A percentile compares a stretch with the other conserved stretches of the same genome.
These are phyloP conservation scores for Limnephilus auricula DNA, from an alignment of 2,888 invertebrate genomes.

Conservation along the genomic window DNA sequence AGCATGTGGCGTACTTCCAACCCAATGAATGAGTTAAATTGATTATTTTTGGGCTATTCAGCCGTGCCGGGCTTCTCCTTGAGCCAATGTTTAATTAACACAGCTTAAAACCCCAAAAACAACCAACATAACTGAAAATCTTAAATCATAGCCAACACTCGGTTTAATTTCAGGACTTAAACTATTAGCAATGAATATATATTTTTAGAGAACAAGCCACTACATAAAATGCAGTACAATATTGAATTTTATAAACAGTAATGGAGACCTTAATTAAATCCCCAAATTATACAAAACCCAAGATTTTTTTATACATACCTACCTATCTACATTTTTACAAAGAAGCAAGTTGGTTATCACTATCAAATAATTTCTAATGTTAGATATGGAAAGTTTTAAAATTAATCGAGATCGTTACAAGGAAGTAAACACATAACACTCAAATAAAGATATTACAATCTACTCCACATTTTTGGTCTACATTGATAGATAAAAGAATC, in stretches of 20 bases:
- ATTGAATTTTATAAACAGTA: background rate
- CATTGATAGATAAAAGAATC: background rate
- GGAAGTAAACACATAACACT: constrained; percentile 13
- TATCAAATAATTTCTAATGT: constrained; percentile 7
- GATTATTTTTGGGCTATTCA: background rate
- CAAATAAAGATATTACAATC: constrained; percentile 5
- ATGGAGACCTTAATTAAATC: background rate
- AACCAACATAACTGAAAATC: background rate
- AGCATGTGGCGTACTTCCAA: background rate
- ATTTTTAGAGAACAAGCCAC: background rate
- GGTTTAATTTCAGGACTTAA: background rate
- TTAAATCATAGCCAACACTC: background rate
- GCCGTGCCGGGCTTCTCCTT: background rate
- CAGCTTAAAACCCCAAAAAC: background rate
- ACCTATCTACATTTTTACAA: constrained; percentile 2
- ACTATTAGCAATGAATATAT: background rate
- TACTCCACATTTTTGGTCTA: constrained; percentile 8
- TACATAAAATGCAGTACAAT: background rate
- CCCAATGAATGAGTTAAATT: background rate
- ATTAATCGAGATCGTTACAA: constrained; percentile 22
- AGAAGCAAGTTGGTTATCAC: constrained; percentile 12
- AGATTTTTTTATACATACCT: background rate
- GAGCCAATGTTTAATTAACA: background rate
- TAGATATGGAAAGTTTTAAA: background rate
- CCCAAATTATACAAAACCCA: background rate